Base-by-base conservation (phyloP, 53 echinoderm and acorn worm genomes). In the Patiria pectinifera region DNA sequence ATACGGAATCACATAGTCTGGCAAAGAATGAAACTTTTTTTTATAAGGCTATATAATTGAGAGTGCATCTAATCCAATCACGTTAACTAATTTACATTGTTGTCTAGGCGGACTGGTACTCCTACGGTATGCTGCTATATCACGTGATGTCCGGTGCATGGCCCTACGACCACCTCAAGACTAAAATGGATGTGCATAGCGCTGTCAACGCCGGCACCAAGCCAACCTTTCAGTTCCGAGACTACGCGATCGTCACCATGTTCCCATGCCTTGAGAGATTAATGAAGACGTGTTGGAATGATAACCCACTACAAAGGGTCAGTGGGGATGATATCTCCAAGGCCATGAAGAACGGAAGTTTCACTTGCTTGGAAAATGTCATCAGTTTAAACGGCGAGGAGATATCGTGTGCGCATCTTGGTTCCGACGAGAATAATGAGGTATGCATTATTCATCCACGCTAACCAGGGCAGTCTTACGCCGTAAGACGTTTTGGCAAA, bases 51-150 rank as follows among this genome's bases (percentile, higher is more conserved):
- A 35, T 35, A 1, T 0, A 35, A 35, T 35, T 35, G 35, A 35
- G 35, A 35, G 35, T 35, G 35, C 1, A 35, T 35, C 35, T 35
- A 0, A 35, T 35, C 35, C 35, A 35, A 35, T 1, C 35, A 35
- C 0, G 35, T 35, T 35, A 35, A 35, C 35, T 35, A 35, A 35
- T 35, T 35, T 35, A 35, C 35, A 35, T 35, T 35, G 35, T 35
- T 48, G 15, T 53, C 15, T 4, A 71, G 97, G 95, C 86, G 70
- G 97, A 96, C 76, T 95, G 95, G 95, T 96, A 95, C 61, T 96
- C 95, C 4, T 96, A 91, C 71, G 87, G 94, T 25, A 95, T 96
- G 97, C 91, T 96, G 10, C 92, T 96, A 8, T 96, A 95, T 53
- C 94, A 96, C 80, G 87, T 95, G 60, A 86, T 95, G 74, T 70